Percentiles rank a stretch among this genome's conserved stretches.
Conservation (phyloP, 2,113 vertebrate genomes). For the Okapia johnstoni region DNA sequence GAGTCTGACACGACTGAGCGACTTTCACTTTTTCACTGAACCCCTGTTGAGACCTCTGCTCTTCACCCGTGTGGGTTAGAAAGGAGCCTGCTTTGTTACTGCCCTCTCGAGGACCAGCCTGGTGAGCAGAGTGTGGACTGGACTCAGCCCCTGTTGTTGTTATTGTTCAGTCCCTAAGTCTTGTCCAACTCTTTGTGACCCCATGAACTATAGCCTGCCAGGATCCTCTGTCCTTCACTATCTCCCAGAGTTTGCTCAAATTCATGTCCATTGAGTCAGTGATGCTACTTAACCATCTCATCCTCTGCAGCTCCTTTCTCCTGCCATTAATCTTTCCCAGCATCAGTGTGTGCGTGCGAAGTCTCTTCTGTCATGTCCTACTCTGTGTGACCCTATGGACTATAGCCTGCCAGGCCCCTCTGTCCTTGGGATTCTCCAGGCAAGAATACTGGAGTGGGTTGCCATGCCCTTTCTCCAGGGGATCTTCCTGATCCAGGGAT, state of each 20-base stretch:
- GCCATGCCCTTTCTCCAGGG: background rate
- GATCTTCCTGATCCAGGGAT: background rate
- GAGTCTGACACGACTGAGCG: background rate
- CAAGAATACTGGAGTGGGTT: background rate
- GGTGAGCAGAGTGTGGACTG: too few relatives aligned
- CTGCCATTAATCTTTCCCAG: background rate
- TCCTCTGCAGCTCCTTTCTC: background rate
- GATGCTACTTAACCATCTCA: background rate
- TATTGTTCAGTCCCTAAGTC: background rate
- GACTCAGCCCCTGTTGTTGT: background rate
- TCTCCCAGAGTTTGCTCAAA: background rate
- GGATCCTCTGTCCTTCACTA: background rate
- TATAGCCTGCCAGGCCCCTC: background rate
- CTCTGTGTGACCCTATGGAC: background rate
- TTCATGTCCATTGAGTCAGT: background rate
- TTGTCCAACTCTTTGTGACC: background rate
- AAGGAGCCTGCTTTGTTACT: background rate
- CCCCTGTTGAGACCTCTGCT: background rate
- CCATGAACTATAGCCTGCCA: background rate
- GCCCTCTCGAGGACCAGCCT: rapidly evolving
- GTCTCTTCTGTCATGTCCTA: background rate
- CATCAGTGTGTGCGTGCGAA: background rate
- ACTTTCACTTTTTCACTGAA: background rate
- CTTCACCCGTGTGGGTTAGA: background rate
- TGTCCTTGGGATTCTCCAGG: background rate